Conservation (phyloP, 2,113 vertebrate genomes). For the Eptesicus fuscus region DNA sequence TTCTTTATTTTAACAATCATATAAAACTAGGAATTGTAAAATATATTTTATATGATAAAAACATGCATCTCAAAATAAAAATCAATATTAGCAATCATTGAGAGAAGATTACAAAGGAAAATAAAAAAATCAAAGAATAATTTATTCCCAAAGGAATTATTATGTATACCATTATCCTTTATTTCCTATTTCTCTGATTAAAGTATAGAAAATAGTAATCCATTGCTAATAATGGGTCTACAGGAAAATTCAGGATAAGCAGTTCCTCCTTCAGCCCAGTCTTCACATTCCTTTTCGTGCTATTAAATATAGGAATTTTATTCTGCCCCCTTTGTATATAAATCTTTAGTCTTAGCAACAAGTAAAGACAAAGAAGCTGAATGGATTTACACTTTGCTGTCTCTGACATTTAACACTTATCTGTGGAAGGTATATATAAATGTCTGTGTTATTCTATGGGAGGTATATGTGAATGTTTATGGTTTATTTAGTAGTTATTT, state of each 20-base stretch:
- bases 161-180: neutral
- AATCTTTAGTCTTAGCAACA: neutral
- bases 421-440: neutral
- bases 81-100: neutral
- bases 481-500: slow-evolving; percentile 2
- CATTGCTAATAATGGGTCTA: neutral
- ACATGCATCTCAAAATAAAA: neutral
- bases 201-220: neutral
- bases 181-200: slow-evolving; percentile 3
- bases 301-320: neutral
- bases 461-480: neutral
- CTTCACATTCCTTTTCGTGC: neutral
- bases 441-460: neutral
- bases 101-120: neutral
- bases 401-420: neutral
- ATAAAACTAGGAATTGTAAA: neutral
- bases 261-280: neutral
- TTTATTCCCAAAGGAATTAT: slow-evolving; percentile 2
- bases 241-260: neutral
- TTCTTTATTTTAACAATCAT: neutral
- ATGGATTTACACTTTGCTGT: neutral
- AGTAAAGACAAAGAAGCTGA: neutral
- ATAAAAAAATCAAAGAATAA: neutral
- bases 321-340: neutral
- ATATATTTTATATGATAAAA: neutral